Evolutionary conservation across 1,140 invertebrate genomes (phyloP), one percentile per base, ranked within the genome.

Genomic region (Achroia grisella): DNA sequence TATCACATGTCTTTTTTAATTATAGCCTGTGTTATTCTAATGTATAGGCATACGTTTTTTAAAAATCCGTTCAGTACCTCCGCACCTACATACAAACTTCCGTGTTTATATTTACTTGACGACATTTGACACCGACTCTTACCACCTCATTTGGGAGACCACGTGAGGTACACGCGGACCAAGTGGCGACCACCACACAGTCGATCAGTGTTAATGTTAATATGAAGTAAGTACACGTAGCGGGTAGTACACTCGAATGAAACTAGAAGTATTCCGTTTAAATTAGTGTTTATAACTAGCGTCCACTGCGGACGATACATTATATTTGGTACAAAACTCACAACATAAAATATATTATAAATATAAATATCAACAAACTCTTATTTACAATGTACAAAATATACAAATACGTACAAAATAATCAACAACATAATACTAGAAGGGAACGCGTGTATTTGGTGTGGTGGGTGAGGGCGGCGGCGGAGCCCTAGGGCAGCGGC

Each of bases 401-500:
- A 80, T 77, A 79, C 76, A 80, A 69, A 73, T 53, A 68, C 50
- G 49, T 74, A 76, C 41, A 72, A 67, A 74, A 70, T 47, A 66
- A 62, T 75, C 64, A 74, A 76, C 75, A 72, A 71, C 37, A 35
- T 61, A 59, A 46, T 36, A 46, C 50, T 55, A 56, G 13, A 37
- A 15, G 46, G 53, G 57, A 62, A 56, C 49, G 62, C n/a, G n/a
- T n/a, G 48, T 71, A 62, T 62, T 59, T 59, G 57, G 61, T 58
- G 51, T 47, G 50, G 44, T 14, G 12, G 33, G 12, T 9, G 8
- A 13, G 8, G 34, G 12, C n/a, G n/a, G 31, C 31, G 10, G 31
- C 5, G 31, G 31, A 8, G 39, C 48, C 53, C 89, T 85, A 92
- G 55, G 92, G 91, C 66, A 95, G 87, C 51, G 92, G 91, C 87